Conservation (phyloP, 2,888 invertebrate species). For the Tinea semifulvella region DNA sequence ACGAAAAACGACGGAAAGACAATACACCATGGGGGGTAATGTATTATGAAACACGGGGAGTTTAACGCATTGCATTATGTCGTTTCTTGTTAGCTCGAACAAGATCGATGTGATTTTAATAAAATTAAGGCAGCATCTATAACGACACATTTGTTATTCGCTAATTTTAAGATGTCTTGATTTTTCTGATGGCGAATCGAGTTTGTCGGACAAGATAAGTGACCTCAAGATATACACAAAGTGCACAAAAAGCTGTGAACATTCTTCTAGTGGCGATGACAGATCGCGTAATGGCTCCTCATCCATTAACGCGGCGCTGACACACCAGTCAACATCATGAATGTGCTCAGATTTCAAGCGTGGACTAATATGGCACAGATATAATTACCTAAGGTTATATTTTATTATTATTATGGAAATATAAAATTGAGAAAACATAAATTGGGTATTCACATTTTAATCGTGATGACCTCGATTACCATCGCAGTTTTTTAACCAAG, state of each 20-base stretch:
- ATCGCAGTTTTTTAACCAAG: no score
- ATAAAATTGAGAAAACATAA: no score
- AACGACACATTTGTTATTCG: neutral
- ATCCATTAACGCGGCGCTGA: constrained; percentile 7
- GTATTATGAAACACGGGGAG: constrained; percentile 43
- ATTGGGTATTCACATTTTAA: no score
- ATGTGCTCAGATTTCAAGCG: constrained; percentile 1
- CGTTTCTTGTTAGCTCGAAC: constrained; percentile 30
- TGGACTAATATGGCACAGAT: neutral
- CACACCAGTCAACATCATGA: neutral
- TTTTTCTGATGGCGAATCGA: neutral
- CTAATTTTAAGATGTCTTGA: neutral
- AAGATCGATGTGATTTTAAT: constrained; percentile 5
- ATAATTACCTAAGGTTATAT: no score
- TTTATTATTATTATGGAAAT: no score
- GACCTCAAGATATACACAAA: constrained; percentile 14
- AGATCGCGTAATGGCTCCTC: constrained; percentile 5
- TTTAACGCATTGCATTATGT: constrained; percentile 35
- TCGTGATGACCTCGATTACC: no score
- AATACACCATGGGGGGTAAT: constrained; percentile 50
- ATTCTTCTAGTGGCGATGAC: constrained; percentile 16
- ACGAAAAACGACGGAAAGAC: constrained; percentile 41
- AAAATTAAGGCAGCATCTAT: constrained; percentile 7
- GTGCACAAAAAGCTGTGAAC: constrained; percentile 22
- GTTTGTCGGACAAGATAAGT: constrained; percentile 1